Conservation (phyloP, 2,113 vertebrate genomes). For the Gymnobelideus leadbeateri region DNA sequence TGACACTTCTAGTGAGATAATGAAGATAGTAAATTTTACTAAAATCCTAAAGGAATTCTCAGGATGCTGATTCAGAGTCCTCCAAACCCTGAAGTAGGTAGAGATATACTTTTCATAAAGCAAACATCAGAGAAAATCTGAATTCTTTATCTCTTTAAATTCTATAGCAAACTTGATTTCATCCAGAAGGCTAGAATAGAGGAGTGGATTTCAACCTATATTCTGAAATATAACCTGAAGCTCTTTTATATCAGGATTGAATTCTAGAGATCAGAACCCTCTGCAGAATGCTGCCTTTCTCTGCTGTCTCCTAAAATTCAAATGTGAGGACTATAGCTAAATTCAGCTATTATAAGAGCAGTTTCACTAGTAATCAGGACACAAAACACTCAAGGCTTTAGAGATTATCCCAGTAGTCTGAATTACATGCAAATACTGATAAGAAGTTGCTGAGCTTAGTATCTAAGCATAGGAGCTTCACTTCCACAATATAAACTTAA, state of each 20-base stretch:
- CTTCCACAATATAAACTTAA: background rate
- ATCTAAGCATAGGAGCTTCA: background rate
- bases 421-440: background rate
- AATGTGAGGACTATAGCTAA: background rate
- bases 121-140: background rate
- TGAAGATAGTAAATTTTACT: background rate
- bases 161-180: background rate
- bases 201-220: background rate
- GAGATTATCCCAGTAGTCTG: background rate
- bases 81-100: background rate
- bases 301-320: background rate
- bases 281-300: background rate
- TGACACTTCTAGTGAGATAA: background rate
- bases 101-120: background rate
- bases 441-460: background rate
- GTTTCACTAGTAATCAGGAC: background rate
- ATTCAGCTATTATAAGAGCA: background rate
- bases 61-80: background rate
- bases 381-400: background rate
- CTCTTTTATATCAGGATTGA: background rate
- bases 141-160: background rate
- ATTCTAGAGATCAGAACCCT: background rate
- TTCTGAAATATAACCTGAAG: background rate
- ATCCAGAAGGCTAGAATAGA: background rate
- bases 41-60: background rate